Evolutionary conservation across 1,140 invertebrate genomes (phyloP).

Genomic region (Tetramorium simillimum): DNA sequence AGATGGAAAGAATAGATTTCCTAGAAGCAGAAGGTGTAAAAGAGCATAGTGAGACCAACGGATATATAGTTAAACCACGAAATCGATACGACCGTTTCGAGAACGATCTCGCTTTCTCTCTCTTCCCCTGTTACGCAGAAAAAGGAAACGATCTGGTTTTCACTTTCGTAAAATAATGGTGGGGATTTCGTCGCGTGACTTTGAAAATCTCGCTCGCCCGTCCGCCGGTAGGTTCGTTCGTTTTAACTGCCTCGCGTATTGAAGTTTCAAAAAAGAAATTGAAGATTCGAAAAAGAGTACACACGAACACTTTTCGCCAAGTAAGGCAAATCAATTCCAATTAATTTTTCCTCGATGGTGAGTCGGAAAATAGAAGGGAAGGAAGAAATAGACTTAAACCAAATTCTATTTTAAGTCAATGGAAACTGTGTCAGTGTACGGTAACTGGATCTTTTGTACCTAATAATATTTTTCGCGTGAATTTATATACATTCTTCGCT

Average conservation of each 20-base stretch:
- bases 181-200: neutral
- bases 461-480: too few relatives aligned
- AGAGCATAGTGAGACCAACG: neutral
- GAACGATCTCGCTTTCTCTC: conserved; percentile 11
- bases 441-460: too few relatives aligned
- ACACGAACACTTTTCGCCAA: neutral
- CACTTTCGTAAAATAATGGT: neutral
- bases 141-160: conserved; percentile 1
- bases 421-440: too few relatives aligned
- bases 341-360: neutral
- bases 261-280: neutral
- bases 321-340: neutral
- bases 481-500: too few relatives aligned
- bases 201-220: conserved; percentile 22
- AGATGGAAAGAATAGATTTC: neutral
- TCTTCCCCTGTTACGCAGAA: neutral
- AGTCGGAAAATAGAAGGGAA: neutral
- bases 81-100: conserved; percentile 30
- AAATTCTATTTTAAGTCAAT: neutral
- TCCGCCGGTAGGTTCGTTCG: neutral
- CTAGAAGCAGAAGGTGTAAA: neutral
- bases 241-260: neutral
- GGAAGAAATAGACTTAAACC: neutral
- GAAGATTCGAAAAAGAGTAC: neutral
- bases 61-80: neutral